Conservation (phyloP, 2,888 invertebrate genomes). For the Furcula furcula region DNA sequence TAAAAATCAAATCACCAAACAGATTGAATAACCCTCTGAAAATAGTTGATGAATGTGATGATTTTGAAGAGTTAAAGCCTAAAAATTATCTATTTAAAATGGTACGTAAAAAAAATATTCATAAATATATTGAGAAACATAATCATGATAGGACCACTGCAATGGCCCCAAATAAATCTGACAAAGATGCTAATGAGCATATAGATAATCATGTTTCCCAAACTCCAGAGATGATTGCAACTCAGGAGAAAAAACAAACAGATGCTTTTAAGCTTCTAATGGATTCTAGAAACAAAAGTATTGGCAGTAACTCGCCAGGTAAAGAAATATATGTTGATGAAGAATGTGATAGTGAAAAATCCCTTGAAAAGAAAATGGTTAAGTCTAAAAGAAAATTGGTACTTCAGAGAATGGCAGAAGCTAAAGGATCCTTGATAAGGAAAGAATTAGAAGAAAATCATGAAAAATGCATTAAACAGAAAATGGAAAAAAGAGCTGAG, state of each 20-base stretch:
- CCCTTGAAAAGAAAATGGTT: constrained; percentile 45
- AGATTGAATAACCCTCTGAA: constrained; percentile 20
- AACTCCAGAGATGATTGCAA: constrained; percentile 23
- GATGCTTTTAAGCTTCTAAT: constrained; percentile 86
- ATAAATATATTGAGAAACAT: constrained; percentile 19
- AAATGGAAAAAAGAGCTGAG: constrained; percentile 83
- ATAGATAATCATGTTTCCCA: constrained; percentile 10
- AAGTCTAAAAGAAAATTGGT: constrained; percentile 75
- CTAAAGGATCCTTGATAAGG: constrained; percentile 82
- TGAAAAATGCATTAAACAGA: constrained; percentile 78
- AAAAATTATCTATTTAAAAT: constrained; percentile 66
- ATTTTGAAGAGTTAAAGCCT: constrained; percentile 38
- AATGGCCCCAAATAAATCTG: no score
- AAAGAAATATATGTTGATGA: constrained; percentile 61
- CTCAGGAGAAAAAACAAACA: constrained; percentile 51
- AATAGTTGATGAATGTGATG: constrained; percentile 11
- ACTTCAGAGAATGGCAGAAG: constrained; percentile 84
- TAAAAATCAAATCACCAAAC: constrained; percentile 58
- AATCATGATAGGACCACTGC: no score
- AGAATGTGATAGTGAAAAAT: constrained; percentile 41
- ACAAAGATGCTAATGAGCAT: constrained; percentile 6
- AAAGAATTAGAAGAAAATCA: constrained; percentile 80
- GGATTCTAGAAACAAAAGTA: constrained; percentile 84
- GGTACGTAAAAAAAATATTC: constrained; percentile 50
- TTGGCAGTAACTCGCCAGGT: constrained; percentile 84